Conservation (phyloP, 2,888 invertebrate species). For the Pristionchus mayeri region DNA sequence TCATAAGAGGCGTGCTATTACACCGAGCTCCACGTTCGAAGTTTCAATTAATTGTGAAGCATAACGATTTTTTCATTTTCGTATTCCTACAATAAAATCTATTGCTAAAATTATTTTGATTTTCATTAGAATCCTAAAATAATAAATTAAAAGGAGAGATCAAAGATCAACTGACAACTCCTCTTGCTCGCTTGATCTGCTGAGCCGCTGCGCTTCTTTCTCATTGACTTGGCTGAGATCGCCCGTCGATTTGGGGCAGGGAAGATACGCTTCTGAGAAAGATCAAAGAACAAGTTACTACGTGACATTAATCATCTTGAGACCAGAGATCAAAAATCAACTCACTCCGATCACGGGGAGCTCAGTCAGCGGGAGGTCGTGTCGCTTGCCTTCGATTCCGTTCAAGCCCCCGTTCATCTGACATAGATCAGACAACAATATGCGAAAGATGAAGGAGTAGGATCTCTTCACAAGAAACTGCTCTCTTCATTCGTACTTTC, state of each 20-base stretch:
- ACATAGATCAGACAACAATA: slow-evolving; percentile 3
- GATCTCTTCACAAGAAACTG: neutral
- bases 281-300: too few relatives aligned
- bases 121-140: too few relatives aligned
- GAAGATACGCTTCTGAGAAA: neutral
- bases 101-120: too few relatives aligned
- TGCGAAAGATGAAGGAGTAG: neutral
- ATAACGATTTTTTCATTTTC: too few relatives aligned
- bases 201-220: slow-evolving; percentile 32
- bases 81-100: too few relatives aligned
- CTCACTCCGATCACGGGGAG: slow-evolving; percentile 25
- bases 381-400: neutral
- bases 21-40: too few relatives aligned
- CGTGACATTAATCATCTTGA: neutral
- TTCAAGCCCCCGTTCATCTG: slow-evolving; percentile 23
- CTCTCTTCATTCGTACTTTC: neutral
- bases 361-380: neutral
- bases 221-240: neutral
- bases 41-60: too few relatives aligned
- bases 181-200: neutral
- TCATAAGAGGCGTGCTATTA: too few relatives aligned
- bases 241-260: neutral
- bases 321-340: neutral
- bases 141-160: too few relatives aligned
- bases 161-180: neutral